Conservation (phyloP, 2,113 vertebrate genomes). For the Pachycephala philippinensis region DNA sequence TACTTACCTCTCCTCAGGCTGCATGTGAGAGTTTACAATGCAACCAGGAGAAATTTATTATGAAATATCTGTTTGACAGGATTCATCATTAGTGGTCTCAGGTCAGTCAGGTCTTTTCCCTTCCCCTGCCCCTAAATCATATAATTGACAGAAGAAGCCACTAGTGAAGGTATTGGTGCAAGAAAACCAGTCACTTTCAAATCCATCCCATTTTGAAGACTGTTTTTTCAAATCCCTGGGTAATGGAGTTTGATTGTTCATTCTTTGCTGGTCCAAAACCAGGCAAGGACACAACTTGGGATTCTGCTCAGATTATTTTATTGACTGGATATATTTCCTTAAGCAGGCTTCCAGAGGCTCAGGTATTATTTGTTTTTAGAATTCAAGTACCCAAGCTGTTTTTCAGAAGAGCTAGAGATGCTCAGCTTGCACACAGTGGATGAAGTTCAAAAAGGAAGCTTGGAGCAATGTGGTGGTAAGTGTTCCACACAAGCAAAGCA, state of each 20-base stretch:
- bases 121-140: neutral
- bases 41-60: neutral
- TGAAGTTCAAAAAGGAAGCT: neutral
- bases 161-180: neutral
- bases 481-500: neutral
- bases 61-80: neutral
- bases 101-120: neutral
- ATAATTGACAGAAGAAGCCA: neutral
- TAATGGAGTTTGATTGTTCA: neutral
- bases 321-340: fast-evolving
- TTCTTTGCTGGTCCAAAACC: neutral
- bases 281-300: neutral
- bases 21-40: neutral
- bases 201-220: neutral
- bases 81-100: neutral
- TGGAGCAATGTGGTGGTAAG: neutral
- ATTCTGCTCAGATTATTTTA: neutral
- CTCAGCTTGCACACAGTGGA: neutral
- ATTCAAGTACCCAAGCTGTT: neutral
- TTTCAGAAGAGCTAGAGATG: neutral
- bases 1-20: neutral
- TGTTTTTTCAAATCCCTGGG: neutral
- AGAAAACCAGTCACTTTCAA: neutral
- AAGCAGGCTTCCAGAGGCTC: neutral
- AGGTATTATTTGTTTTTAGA: neutral